Evolutionary conservation across 1,140 invertebrate species (phyloP).

Genomic region (Neocloeon triangulifer): DNA sequence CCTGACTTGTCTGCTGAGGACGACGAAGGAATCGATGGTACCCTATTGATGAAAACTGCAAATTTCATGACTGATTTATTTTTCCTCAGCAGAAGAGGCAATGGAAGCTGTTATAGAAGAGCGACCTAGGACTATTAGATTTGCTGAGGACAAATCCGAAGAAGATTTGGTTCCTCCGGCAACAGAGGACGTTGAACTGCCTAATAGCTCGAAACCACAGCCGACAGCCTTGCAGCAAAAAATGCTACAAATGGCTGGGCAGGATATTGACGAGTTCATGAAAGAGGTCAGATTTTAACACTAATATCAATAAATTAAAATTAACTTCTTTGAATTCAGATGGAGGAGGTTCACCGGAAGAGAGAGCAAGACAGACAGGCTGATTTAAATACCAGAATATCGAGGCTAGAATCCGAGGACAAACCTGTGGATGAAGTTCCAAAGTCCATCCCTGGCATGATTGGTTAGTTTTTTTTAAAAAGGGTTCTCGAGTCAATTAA

Average conservation of each 20-base stretch:
- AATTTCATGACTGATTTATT: too few species aligned
- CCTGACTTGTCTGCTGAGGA: constrained; percentile 48
- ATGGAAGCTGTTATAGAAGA: too few species aligned
- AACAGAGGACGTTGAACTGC: constrained; percentile 12
- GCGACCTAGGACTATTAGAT: constrained; percentile 9
- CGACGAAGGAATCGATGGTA: constrained; percentile 18
- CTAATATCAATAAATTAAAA: constrained; percentile 2
- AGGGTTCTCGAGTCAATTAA: too few species aligned
- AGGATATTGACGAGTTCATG: constrained; percentile 82
- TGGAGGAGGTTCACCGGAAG: constrained; percentile 62
- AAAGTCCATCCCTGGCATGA: too few species aligned
- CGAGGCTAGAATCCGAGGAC: constrained; percentile 17
- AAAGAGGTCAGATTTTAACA: constrained; percentile 29
- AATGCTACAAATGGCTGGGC: constrained; percentile 64
- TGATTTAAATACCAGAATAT: constrained; percentile 29
- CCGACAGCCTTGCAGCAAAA: constrained; percentile 56
- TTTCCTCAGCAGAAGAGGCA: too few species aligned
- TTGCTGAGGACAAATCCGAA: constrained; percentile 16
- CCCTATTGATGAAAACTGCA: too few species aligned
- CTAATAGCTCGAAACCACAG: constrained; percentile 22
- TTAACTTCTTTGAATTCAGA: constrained; percentile 14
- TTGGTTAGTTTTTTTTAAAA: too few species aligned
- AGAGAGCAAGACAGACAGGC: constrained; percentile 30
- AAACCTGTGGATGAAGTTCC: neutral
- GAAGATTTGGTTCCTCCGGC: constrained; percentile 14